These are phyloP conservation scores for Biston betularia DNA, from an alignment of 2,888 invertebrate species.

Conservation along the genomic window DNA sequence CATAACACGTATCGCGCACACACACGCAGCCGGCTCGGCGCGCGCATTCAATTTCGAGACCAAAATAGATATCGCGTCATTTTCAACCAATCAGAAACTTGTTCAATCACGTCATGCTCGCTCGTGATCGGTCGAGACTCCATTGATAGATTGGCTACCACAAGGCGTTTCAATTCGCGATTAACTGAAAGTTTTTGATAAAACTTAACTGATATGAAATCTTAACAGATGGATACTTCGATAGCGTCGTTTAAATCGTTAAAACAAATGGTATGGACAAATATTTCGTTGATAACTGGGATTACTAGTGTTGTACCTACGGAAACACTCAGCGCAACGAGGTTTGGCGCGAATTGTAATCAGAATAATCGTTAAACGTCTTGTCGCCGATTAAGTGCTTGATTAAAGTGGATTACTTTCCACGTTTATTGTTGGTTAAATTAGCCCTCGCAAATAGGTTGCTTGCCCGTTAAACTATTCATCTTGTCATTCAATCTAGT, in stretches of 20 bases:
- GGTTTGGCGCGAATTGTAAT: slow-evolving; percentile 61
- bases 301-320: slow-evolving; percentile 43
- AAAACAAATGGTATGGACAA: slow-evolving; percentile 22
- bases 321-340: slow-evolving; percentile 52
- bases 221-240: slow-evolving; percentile 64
- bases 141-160: slow-evolving; percentile 78
- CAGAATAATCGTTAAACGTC: slow-evolving; percentile 46
- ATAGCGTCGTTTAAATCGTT: slow-evolving; percentile 48
- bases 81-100: slow-evolving; percentile 65
- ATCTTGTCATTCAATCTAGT: not conserved
- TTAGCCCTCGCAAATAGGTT: slow-evolving; percentile 19
- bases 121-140: slow-evolving; percentile 70
- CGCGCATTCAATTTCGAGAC: slow-evolving; percentile 72
- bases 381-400: slow-evolving; percentile 33
- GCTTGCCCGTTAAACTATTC: not conserved
- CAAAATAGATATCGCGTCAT: slow-evolving; percentile 82
- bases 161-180: slow-evolving; percentile 79
- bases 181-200: slow-evolving; percentile 83
- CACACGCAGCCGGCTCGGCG: slow-evolving; percentile 59
- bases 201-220: slow-evolving; percentile 79
- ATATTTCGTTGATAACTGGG: slow-evolving; percentile 24
- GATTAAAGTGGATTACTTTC: slow-evolving; percentile 33
- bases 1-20: slow-evolving; percentile 61
- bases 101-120: slow-evolving; percentile 67
- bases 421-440: slow-evolving; percentile 28